phyloP scores from a whole-genome alignment of 1,140 invertebrate species.

The Oncopodura yosiiana region DNA sequence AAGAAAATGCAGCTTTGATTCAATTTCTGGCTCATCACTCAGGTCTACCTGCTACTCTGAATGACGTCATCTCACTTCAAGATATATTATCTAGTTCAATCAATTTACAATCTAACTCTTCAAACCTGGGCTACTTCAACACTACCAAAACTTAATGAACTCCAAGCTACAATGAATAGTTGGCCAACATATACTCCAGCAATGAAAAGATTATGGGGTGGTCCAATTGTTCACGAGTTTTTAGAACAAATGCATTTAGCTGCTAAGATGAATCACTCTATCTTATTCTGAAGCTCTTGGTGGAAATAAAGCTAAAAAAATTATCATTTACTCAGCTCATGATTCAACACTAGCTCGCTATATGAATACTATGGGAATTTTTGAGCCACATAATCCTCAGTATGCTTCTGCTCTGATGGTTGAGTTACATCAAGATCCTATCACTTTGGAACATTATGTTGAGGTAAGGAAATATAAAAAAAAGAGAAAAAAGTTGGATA shows the following conservation, averaged over 20 bases:
- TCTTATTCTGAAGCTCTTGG: constrained; percentile 26
- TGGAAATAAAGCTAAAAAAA: constrained; percentile 47
- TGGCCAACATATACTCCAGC: constrained; percentile 43
- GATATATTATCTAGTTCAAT: constrained; percentile 49
- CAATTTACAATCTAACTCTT: constrained; percentile 56
- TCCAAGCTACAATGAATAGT: constrained; percentile 48
- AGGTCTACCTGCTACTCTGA: constrained; percentile 48
- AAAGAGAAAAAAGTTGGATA: no score
- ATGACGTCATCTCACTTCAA: constrained; percentile 52
- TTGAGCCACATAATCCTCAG: constrained; percentile 59
- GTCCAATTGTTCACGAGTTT: constrained; percentile 20
- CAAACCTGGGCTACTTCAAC: constrained; percentile 59
- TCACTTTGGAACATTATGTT: constrained; percentile 9
- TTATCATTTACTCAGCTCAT: constrained; percentile 68
- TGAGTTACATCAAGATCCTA: constrained; percentile 52
- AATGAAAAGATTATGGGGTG: constrained; percentile 44
- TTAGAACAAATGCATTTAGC: constrained; percentile 25
- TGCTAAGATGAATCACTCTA: background rate
- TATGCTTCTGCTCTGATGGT: constrained; percentile 61
- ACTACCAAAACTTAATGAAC: constrained; percentile 41
- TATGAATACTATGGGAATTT: constrained; percentile 60
- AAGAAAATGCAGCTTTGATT: constrained; percentile 53
- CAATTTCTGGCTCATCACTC: constrained; percentile 52
- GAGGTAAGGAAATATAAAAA: no score
- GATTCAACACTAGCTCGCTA: constrained; percentile 70